phyloP scores from a whole-genome alignment of 2,797 vertebrate species.

The Phataginus tricuspis region DNA sequence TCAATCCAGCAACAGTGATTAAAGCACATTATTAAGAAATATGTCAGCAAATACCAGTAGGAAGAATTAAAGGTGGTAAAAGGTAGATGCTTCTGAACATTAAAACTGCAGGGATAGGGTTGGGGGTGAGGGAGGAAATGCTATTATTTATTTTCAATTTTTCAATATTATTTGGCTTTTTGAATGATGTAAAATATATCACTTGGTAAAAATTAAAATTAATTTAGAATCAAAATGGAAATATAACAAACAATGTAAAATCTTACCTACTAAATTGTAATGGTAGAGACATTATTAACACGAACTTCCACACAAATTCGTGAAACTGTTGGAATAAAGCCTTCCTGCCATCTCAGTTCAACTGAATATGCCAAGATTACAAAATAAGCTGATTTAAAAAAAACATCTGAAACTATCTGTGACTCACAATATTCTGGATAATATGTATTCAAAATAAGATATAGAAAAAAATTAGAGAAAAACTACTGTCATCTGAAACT shows the following conservation, averaged over 20 bases:
- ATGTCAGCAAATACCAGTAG: background rate
- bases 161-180: background rate
- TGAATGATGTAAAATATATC: background rate
- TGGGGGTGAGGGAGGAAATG: background rate
- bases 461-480: conserved; percentile 10
- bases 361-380: background rate
- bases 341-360: background rate
- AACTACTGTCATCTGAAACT: background rate
- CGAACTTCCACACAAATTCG: background rate
- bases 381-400: background rate
- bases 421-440: background rate
- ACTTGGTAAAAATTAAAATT: conserved; percentile 25
- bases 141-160: conserved; percentile 18
- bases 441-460: background rate
- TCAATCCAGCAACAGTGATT: background rate
- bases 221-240: conserved; percentile 39
- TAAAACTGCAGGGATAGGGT: background rate
- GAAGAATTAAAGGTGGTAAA: background rate
- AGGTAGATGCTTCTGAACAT: background rate
- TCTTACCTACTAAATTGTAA: background rate
- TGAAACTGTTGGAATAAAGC: background rate
- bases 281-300: background rate
- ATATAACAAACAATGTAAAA: background rate
- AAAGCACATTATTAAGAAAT: background rate
- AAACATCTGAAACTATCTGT: background rate